Base-by-base conservation (phyloP, 2,113 vertebrate genomes). In the Chitala chitala region DNA sequence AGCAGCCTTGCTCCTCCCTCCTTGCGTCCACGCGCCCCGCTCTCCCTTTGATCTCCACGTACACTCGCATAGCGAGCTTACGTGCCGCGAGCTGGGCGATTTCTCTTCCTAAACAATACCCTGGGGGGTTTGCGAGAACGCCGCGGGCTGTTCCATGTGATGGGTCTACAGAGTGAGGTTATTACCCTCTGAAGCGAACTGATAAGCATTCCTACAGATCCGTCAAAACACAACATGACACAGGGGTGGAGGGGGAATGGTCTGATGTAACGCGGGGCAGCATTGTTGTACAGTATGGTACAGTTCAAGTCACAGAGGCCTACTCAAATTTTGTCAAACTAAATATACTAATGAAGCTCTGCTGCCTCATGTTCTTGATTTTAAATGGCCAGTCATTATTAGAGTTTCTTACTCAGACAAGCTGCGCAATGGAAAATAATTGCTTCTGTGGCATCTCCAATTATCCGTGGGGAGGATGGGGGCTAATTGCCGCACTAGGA, bases 361-460 rank as follows among this genome's bases (percentile, higher is more conserved):
- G 64, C 42, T 68, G 22, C 29, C 68, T 69, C 46, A 53, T 36
- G 36, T 69, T 53, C 48, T 29, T 5, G 48, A 69, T 31, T 29
- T 69, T 53, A 44, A 50, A 53, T 53, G 48, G 29, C 6, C 68
- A n/a, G 33, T 53, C 36, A 26, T 6, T 17, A 31, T 69, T 33
- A 50, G 31, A 51, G 68, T 46, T 24, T 53, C 68, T 69, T 69
- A 29, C 53, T 50, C 68, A 51, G 68, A 69, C 22, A 26, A 53
- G 29, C 31, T 7, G 24, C 68, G 53, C 68, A 20, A 48, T 36
- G 40, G 24, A 69, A 69, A 69, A 69, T 69, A 69, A 69, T 51
- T 69, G 48, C 68, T 53, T 69, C 48, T 69, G 26, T 33, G 26
- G 68, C 48, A 53, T 53, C 68, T 26, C 44, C 29, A 51, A 53